Conservation (phyloP, 2,888 invertebrate species). For the Gastrophysa polygoni region DNA sequence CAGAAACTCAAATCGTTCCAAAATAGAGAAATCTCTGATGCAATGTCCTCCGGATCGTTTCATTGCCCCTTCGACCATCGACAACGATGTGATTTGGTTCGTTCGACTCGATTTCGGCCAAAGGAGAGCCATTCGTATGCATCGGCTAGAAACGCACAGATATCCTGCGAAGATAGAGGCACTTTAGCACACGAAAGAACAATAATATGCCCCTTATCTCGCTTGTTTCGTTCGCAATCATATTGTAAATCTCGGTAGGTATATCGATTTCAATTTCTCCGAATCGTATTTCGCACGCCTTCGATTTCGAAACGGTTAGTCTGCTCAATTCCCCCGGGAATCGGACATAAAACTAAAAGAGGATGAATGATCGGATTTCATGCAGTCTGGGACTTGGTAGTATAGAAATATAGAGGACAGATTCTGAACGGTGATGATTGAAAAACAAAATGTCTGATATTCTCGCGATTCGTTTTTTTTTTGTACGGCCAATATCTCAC, state of each 20-base stretch:
- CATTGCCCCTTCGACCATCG: neutral
- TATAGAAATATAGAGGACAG: too few relatives aligned
- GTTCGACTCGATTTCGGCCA: neutral
- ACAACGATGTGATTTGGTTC: neutral
- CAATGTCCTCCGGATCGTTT: neutral
- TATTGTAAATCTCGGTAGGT: neutral
- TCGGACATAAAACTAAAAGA: neutral
- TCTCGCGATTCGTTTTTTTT: too few relatives aligned
- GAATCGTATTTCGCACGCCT: neutral
- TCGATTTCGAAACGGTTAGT: neutral
- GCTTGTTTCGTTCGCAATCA: neutral
- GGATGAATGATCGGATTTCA: neutral
- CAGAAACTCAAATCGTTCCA: too few relatives aligned
- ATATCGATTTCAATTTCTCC: conserved; percentile 1
- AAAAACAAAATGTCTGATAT: too few relatives aligned
- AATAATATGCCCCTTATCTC: neutral
- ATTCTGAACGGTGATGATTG: too few relatives aligned
- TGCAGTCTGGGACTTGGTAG: neutral
- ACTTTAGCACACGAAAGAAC: neutral
- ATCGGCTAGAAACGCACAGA: conserved; percentile 8
- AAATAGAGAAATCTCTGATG: too few relatives aligned
- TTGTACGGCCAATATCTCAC: too few relatives aligned
- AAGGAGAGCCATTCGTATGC: conserved; percentile 13
- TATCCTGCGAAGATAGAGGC: neutral
- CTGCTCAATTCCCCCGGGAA: neutral